Evolutionary conservation across 2,113 vertebrate species (phyloP).

Genomic region (Mobula birostris): DNA sequence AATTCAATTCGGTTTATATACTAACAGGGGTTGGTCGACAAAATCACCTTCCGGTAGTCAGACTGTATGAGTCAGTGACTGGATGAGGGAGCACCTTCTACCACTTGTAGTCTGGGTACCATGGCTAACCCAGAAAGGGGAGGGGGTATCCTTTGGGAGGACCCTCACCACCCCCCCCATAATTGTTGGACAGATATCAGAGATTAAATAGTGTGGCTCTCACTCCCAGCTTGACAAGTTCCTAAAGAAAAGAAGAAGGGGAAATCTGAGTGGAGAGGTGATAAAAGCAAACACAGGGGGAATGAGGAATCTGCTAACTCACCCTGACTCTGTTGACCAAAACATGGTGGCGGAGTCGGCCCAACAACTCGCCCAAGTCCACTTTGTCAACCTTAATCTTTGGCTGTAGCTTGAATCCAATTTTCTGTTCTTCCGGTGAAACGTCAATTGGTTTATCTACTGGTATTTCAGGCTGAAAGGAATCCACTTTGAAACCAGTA

Average conservation of each 20-base stretch:
- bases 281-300: neutral
- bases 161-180: neutral
- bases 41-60: neutral
- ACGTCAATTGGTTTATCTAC: neutral
- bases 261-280: neutral
- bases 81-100: no score
- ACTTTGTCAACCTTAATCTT: neutral
- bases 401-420: neutral
- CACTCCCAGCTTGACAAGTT: neutral
- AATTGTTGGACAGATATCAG: neutral
- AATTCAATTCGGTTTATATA: no score
- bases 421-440: neutral
- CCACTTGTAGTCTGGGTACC: neutral
- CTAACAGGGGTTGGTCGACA: no score
- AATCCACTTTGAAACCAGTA: slow-evolving; percentile 11
- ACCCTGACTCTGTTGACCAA: slow-evolving; percentile 22
- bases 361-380: neutral
- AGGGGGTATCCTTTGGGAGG: neutral
- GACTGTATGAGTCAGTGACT: no score
- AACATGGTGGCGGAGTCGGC: neutral
- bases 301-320: neutral
- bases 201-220: neutral
- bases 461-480: neutral
- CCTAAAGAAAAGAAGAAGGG: neutral
- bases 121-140: neutral